Evolutionary conservation across 2,888 invertebrate species (phyloP).

Genomic region (Tetranychus piercei): DNA sequence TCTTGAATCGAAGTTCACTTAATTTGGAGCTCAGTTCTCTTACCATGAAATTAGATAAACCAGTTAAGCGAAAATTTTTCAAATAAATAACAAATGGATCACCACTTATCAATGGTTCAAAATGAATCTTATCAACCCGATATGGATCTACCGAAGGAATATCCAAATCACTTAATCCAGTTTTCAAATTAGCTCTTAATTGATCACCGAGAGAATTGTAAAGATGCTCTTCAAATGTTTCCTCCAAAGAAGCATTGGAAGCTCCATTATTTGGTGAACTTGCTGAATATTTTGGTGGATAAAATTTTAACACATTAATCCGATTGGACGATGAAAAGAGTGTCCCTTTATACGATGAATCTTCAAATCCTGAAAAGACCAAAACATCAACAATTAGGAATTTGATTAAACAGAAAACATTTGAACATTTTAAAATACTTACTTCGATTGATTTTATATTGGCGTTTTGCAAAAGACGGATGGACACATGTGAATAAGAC

Average conservation of each 20-base stretch:
- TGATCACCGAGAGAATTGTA: constrained; percentile 14
- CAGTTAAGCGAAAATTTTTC: constrained; percentile 23
- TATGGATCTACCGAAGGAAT: constrained; percentile 26
- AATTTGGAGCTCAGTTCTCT: constrained; percentile 24
- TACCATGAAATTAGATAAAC: constrained; percentile 24
- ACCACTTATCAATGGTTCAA: constrained; percentile 25
- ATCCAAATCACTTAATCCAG: constrained; percentile 21
- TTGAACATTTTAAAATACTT: neutral
- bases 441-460: neutral
- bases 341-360: neutral
- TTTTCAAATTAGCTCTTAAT: constrained; percentile 10
- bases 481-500: neutral
- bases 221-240: constrained; percentile 14
- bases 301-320: constrained; percentile 7
- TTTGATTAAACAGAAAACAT: neutral
- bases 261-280: constrained; percentile 4
- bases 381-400: neutral
- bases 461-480: neutral
- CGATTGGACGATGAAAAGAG: neutral
- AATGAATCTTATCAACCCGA: constrained; percentile 22
- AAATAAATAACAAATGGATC: constrained; percentile 25
- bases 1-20: constrained; percentile 24
- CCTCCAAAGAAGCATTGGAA: constrained; percentile 11
- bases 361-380: neutral
- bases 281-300: neutral